Evolutionary conservation across 2,113 vertebrate species (phyloP), one percentile per base, ranked within the genome.

Genomic region (Tretioscincus oriximinensis): DNA sequence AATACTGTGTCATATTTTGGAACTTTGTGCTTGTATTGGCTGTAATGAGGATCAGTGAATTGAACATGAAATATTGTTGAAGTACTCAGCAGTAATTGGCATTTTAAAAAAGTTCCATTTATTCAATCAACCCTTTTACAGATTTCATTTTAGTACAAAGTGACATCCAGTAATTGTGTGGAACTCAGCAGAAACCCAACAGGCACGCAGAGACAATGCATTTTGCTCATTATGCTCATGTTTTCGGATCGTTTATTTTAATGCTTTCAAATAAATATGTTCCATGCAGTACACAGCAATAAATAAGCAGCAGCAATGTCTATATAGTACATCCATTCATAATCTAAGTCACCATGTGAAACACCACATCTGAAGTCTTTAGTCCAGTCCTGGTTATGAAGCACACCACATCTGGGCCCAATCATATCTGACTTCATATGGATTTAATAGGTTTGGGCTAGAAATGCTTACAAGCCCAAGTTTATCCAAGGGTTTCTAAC

Each of bases 221-320:
- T 91, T 85, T 88, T 89, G 88, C 94, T 95, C 93, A 86, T 95
- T 95, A 95, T 81, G 88, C 90, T 92, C 95, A 95, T 94, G 93
- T 93, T 93, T 92, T 87, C 92, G 88, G 94, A 93, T 95, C 94
- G 5, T 96, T 96, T 95, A 94, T 95, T 95, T 94, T 93, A 96
- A 93, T 94, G 89, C 92, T 94, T 94, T 94, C 93, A 92, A 96
- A 95, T 95, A 95, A 95, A 94, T 95, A 94, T 80, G 93, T 95
- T 95, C 94, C 96, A 96, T 96, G 93, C 95, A 96, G 92, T 91
- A 95, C 93, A 92, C 88, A 80, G 94, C 94, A 95, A 94, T 95
- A 95, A 95, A 95, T 96, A 95, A 93, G 91, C 87, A 92, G 90
- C 95, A 95, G 93, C 92, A 91, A 93, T 86, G 89, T 92, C 93